Percentiles rank a stretch among this genome's conserved stretches.
Evolutionary conservation across 2,113 vertebrate genomes (phyloP).

Genomic region (Petrocephalus zakoni): DNA sequence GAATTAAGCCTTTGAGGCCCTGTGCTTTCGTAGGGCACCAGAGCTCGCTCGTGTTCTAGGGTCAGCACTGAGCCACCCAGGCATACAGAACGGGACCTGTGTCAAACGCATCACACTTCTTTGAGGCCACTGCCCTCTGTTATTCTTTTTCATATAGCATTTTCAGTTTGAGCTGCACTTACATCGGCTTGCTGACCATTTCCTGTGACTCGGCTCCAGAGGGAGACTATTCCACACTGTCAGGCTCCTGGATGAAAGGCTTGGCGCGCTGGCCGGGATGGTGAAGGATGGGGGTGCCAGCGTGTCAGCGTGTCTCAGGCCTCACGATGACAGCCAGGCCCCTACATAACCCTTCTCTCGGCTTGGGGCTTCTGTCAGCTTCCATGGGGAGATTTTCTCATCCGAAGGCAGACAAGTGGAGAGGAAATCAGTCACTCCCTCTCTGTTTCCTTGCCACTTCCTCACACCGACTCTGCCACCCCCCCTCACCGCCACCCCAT

Average conservation of each 20-base stretch:
- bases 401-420: constrained; percentile 17
- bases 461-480: background rate
- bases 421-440: constrained; percentile 12
- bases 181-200: background rate
- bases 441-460: background rate
- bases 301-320: background rate
- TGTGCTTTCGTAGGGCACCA: constrained; percentile 10
- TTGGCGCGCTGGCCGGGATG: background rate
- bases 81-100: background rate
- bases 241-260: background rate
- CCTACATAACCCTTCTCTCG: constrained; percentile 14
- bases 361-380: constrained; percentile 25
- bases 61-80: background rate
- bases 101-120: background rate
- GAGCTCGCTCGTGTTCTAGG: background rate
- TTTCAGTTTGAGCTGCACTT: background rate
- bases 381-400: constrained; percentile 14
- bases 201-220: background rate
- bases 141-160: background rate
- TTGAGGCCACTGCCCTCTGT: background rate
- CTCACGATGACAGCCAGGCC: constrained; percentile 10
- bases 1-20: constrained; percentile 16
- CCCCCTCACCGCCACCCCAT: background rate
- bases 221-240: background rate
- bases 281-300: background rate